A percentile compares a stretch with the other conserved stretches of the same genome.
These are phyloP conservation scores for Pararge aegeria DNA, from an alignment of 1,140 invertebrate genomes.

Conservation along the genomic window DNA sequence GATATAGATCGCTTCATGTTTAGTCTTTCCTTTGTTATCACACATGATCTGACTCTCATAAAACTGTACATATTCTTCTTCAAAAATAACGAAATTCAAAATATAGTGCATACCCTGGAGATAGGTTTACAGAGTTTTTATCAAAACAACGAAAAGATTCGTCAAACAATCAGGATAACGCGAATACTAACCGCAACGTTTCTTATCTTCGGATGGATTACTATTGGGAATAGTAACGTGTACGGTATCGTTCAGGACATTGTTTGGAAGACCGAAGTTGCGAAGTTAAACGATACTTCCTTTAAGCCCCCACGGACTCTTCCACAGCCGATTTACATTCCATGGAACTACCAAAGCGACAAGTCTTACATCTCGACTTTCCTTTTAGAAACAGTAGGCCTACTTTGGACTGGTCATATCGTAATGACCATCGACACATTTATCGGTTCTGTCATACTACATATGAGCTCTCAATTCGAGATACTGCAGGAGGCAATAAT, in stretches of 20 bases:
- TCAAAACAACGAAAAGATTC: constrained; percentile 53
- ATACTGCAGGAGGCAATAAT: constrained; percentile 62
- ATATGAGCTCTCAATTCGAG: constrained; percentile 66
- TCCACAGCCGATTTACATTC: constrained; percentile 68
- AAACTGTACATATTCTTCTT: constrained; percentile 70
- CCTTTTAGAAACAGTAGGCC: constrained; percentile 58
- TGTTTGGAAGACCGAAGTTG: constrained; percentile 54
- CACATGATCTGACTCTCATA: constrained; percentile 67
- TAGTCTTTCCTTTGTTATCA: constrained; percentile 69
- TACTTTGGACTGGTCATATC: constrained; percentile 73
- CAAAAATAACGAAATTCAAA: constrained; percentile 61
- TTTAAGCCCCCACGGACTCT: constrained; percentile 46
- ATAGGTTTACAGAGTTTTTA: constrained; percentile 59
- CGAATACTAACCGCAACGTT: constrained; percentile 58
- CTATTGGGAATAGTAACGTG: constrained; percentile 61
- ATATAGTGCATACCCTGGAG: constrained; percentile 56
- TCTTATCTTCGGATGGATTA: constrained; percentile 70
- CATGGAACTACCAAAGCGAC: constrained; percentile 62
- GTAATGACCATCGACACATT: constrained; percentile 72
- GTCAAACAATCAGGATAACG: constrained; percentile 46
- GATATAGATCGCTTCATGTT: constrained; percentile 71
- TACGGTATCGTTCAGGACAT: constrained; percentile 65
- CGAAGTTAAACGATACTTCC: constrained; percentile 44
- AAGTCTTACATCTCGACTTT: constrained; percentile 54
- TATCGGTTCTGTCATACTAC: constrained; percentile 64